A percentile compares a stretch with the other conserved stretches of the same genome.
phyloP scores from a whole-genome alignment of 2,888 invertebrate species.

The Coleophora deauratella region DNA sequence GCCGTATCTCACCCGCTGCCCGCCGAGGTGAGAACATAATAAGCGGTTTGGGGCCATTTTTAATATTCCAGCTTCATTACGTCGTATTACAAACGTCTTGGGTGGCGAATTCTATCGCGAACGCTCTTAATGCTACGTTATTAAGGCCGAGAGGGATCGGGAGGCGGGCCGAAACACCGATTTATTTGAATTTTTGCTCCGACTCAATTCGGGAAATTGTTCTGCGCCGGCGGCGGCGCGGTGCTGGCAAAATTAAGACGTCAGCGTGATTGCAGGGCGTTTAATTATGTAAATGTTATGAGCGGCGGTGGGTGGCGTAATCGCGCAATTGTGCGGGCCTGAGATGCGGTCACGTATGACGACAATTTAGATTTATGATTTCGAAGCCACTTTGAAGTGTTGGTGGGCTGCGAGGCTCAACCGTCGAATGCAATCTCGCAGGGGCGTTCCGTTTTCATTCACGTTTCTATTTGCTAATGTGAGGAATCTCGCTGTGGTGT shows the following conservation, averaged over 20 bases:
- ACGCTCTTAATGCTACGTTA: conserved; percentile 67
- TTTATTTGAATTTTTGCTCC: conserved; percentile 73
- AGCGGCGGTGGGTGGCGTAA: conserved; percentile 59
- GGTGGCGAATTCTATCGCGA: conserved; percentile 74
- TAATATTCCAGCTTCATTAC: conserved; percentile 74
- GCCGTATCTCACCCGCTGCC: conserved; percentile 66
- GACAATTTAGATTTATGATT: conserved; percentile 51
- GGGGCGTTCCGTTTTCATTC: conserved; percentile 10
- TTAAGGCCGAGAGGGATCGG: conserved; percentile 54
- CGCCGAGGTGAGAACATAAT: conserved; percentile 73
- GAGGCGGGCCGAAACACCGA: conserved; percentile 55
- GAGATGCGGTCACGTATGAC: conserved; percentile 59
- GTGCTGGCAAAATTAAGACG: conserved; percentile 72
- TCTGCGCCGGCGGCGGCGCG: conserved; percentile 64
- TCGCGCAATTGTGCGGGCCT: conserved; percentile 45
- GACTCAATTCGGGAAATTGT: conserved; percentile 73
- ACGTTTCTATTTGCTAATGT: conserved; percentile 3
- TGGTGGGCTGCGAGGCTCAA: conserved; percentile 1
- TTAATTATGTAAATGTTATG: conserved; percentile 73
- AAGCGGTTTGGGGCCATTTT: conserved; percentile 70
- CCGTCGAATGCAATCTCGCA: conserved; percentile 3
- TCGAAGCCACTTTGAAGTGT: conserved; percentile 25
- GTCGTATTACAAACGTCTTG: conserved; percentile 72
- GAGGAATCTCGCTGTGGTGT: too few species aligned
- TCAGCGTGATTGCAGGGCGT: conserved; percentile 70